Evolutionary conservation across 1,140 invertebrate species (phyloP), one percentile per base, ranked within the genome.

Genomic region (Bilobella aurantiaca): DNA sequence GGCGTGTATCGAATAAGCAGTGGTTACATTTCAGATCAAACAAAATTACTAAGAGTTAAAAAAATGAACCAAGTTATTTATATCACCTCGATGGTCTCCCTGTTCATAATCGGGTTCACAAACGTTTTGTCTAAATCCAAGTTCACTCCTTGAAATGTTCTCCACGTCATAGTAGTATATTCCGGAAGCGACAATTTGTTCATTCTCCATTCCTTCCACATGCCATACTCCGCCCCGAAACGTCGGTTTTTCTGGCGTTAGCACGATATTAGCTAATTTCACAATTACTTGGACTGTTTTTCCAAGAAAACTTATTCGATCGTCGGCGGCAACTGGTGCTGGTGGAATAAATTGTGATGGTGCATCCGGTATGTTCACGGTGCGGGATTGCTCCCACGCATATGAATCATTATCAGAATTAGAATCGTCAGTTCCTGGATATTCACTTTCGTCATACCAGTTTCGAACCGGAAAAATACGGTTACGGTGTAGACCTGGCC

Each of bases 121-220:
- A 5, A 64, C 12, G 1, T 23, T 30, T 18, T 65, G 63, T 14
- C 62, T 62, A 57, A 67, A 67, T n/a, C 34, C 25, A 21, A 67
- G 25, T 28, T 29, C 14, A 3, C 63, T 57, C 31, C 65, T 30
- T 8, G 60, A 32, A 27, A 67, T 67, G 63, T 67, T 67, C 12
- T 66, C 62, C 29, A 8, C 30, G 1, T 27, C 21, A 47, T 66
- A 67, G 27, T 67, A 67, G 18, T 63, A 67, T 58, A 67, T 67
- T 23, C 28, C 61, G 21, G 66, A 65, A 1, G 66, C 66, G 3
- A 67, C 56, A 21, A 67, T 67, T 21, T 32, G 23, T 42, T 67
- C 66, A 58, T 67, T 67, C 1, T 3, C 34, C 66, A 67, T 65
- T 29, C 66, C 66, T 53, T 67, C 60, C 30, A 65, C 37, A 37